Conservation (phyloP, 2,888 invertebrate genomes). For the Dascillus cervinus region DNA sequence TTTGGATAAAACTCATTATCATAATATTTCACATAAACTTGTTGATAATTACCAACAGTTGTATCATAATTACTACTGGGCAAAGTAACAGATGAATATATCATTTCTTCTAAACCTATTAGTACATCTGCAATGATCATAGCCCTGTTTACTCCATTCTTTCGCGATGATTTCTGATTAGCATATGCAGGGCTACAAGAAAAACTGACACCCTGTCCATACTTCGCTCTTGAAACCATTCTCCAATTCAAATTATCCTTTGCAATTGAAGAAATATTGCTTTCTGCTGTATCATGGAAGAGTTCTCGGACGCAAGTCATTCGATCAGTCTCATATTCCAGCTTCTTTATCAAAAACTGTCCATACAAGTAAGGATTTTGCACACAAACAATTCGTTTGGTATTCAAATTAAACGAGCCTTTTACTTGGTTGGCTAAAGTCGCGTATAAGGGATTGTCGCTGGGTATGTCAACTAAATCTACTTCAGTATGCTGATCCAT, state of each 20-base stretch:
- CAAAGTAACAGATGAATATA: conserved; percentile 7
- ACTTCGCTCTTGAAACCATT: conserved; percentile 21
- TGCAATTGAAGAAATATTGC: conserved; percentile 26
- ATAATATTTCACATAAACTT: conserved; percentile 35
- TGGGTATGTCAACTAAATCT: too few species aligned
- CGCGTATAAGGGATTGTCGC: too few species aligned
- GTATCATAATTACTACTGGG: conserved; percentile 30
- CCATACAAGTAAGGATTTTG: conserved; percentile 27
- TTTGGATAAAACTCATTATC: conserved; percentile 36
- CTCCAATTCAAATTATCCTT: conserved; percentile 31
- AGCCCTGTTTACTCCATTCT: conserved; percentile 22
- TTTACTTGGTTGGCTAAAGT: too few species aligned
- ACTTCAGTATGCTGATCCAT: too few species aligned
- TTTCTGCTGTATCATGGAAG: conserved; percentile 27
- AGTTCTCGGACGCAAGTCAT: conserved; percentile 12
- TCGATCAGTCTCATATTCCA: conserved; percentile 24
- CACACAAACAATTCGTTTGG: conserved; percentile 23
- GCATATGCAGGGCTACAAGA: conserved; percentile 25
- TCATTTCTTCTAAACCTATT: conserved; percentile 22
- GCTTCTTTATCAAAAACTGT: conserved; percentile 23
- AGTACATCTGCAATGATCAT: conserved; percentile 33
- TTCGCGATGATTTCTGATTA: conserved; percentile 22
- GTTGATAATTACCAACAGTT: conserved; percentile 22
- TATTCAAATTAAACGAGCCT: too few species aligned
- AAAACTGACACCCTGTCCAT: conserved; percentile 32